phyloP scores from a whole-genome alignment of 2,888 invertebrate species.

The Fragum fragum region DNA sequence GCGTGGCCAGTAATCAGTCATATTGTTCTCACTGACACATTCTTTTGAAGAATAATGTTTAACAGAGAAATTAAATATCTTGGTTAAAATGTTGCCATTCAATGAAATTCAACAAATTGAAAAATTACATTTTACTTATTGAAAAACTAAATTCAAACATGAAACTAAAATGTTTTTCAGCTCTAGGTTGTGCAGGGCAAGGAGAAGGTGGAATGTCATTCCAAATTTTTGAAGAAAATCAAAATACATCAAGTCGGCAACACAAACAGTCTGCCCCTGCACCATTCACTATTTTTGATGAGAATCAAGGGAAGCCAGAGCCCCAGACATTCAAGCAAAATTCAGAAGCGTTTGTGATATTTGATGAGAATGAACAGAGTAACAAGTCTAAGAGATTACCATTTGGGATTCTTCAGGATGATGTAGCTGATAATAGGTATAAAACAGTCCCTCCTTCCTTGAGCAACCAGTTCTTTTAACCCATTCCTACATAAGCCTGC shows the following conservation, averaged over 20 bases:
- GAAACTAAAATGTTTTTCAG: no score
- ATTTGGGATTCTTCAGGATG: conserved; percentile 32
- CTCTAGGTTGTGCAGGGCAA: neutral
- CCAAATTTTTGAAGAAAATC: conserved; percentile 60
- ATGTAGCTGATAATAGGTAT: neutral
- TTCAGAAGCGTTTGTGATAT: conserved; percentile 46
- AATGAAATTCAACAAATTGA: no score
- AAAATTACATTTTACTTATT: no score
- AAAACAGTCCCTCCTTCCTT: neutral
- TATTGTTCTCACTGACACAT: no score
- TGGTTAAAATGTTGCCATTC: no score
- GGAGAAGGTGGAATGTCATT: conserved; percentile 53
- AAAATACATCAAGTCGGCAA: neutral
- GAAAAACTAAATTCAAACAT: no score
- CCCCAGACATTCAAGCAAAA: neutral
- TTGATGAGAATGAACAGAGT: conserved; percentile 47
- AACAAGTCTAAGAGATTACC: neutral
- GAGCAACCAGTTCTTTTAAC: no score
- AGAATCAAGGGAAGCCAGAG: conserved; percentile 13
- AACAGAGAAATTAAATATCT: no score
- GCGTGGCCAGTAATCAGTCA: no score
- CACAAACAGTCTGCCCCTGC: neutral
- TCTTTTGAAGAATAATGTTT: no score
- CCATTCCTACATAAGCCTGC: no score
- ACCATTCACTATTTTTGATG: conserved; percentile 26